phyloP scores from a whole-genome alignment of 2,797 vertebrate genomes.

The Knipowitschia caucasica region DNA sequence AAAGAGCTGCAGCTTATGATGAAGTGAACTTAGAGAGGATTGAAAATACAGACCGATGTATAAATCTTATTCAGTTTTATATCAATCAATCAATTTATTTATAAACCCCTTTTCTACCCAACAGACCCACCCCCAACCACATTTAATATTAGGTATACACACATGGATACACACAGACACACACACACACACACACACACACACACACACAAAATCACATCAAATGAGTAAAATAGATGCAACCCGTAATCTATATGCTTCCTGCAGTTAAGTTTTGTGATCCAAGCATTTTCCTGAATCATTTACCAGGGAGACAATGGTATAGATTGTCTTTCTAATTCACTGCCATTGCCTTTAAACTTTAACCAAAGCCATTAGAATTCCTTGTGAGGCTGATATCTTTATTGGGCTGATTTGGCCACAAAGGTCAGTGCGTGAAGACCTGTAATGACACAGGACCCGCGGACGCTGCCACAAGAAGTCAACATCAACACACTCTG shows the following conservation, averaged over 20 bases:
- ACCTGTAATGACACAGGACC: constrained; percentile 60
- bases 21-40: not conserved
- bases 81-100: too few relatives aligned
- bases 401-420: constrained; percentile 55
- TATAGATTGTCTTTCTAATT: constrained; percentile 13
- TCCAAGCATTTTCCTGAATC: constrained; percentile 31
- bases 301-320: constrained; percentile 19
- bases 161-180: too few relatives aligned
- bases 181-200: too few relatives aligned
- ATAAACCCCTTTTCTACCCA: too few relatives aligned
- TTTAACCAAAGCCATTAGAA: constrained; percentile 54
- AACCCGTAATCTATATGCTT: not conserved
- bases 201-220: too few relatives aligned
- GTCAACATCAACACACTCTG: constrained; percentile 58
- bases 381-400: constrained; percentile 49
- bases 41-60: not conserved
- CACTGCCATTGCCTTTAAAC: constrained; percentile 16
- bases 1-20: too few relatives aligned
- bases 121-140: too few relatives aligned
- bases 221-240: too few relatives aligned
- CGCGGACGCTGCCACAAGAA: constrained; percentile 54
- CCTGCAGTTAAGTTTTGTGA: constrained; percentile 46
- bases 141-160: too few relatives aligned
- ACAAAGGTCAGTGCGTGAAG: constrained; percentile 67
- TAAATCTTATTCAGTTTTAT: not conserved